These are phyloP conservation scores for Setophaga coronata DNA, from an alignment of 2,113 vertebrate genomes.

Conservation along the genomic window DNA sequence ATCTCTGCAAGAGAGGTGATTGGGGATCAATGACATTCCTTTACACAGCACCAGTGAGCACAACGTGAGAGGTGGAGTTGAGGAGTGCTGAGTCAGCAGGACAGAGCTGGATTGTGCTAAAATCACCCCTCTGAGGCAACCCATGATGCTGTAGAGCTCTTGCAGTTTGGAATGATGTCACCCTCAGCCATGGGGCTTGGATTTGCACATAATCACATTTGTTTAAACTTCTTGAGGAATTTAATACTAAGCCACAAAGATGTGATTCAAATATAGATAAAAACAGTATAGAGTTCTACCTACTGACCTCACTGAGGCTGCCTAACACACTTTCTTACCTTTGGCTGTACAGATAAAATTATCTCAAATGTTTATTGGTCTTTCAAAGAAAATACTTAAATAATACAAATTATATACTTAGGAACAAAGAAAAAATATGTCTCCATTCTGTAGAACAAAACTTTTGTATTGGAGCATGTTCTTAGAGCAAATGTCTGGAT, in stretches of 20 bases:
- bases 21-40: not conserved
- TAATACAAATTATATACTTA: not conserved
- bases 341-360: not conserved
- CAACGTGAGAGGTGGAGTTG: not conserved
- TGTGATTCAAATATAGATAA: not conserved
- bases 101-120: not conserved
- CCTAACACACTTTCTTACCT: not conserved
- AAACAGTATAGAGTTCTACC: not conserved
- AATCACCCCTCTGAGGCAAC: slow-evolving; percentile 1
- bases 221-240: not conserved
- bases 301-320: not conserved
- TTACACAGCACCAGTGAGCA: not conserved
- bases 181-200: not conserved
- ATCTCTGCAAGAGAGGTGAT: slow-evolving; percentile 79
- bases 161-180: slow-evolving; percentile 29
- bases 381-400: not conserved
- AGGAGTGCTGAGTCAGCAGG: not conserved
- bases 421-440: not conserved
- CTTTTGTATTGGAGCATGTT: not conserved
- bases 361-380: not conserved
- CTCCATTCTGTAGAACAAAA: not conserved
- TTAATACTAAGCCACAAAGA: not conserved
- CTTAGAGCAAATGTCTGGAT: not conserved
- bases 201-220: slow-evolving; percentile 22
- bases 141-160: not conserved